Evolutionary conservation across 2,797 vertebrate genomes (phyloP).

Genomic region (Pangasius sanitwongsei): DNA sequence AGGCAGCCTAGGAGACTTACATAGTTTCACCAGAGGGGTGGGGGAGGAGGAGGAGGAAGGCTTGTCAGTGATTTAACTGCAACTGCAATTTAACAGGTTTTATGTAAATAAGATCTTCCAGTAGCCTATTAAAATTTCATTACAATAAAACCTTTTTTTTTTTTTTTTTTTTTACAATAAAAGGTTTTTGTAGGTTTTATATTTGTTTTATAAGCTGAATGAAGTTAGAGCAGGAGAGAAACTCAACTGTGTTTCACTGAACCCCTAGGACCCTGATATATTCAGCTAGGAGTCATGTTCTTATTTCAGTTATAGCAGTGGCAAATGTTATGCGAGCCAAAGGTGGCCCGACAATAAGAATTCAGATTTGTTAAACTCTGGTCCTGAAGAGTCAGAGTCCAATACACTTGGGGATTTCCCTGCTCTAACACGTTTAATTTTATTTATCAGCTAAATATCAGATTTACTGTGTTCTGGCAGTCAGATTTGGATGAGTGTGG

Average conservation of each 20-base stretch:
- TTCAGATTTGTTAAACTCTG: neutral
- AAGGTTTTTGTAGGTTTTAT: neutral
- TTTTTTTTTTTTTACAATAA: neutral
- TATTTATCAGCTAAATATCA: neutral
- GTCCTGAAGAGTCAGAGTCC: neutral
- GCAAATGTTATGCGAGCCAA: neutral
- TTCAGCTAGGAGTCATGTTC: neutral
- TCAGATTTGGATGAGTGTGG: neutral
- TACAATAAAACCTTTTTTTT: neutral
- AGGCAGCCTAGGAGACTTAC: neutral
- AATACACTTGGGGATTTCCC: neutral
- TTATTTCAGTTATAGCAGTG: neutral
- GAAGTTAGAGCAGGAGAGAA: neutral
- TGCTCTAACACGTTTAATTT: neutral
- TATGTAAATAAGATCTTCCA: neutral
- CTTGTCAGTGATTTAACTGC: conserved; percentile 4
- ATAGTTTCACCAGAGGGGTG: neutral
- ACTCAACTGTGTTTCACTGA: neutral
- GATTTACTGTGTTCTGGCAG: neutral
- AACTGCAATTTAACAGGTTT: neutral
- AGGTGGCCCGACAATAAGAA: neutral
- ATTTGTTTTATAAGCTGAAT: neutral
- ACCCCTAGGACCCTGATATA: neutral
- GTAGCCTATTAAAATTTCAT: neutral
- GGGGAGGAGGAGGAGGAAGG: neutral